Evolutionary conservation across 2,113 vertebrate species (phyloP), one percentile per base, ranked within the genome.

Genomic region (Salvelinus namaycush): DNA sequence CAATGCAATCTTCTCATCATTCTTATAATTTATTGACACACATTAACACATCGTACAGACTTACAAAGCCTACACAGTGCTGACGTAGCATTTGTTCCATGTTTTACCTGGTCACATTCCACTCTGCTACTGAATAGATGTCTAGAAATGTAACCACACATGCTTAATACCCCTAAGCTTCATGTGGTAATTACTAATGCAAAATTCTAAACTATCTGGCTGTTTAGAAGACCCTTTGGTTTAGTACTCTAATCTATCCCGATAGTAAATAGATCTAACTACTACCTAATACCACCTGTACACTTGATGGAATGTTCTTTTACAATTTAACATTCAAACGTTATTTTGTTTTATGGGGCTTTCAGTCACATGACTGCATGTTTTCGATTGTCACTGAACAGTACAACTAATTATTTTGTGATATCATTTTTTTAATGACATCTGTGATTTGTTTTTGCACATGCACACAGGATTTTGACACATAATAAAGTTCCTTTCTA

Each of bases 71-170:
- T 65, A 22, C 26, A 65, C 62, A 65, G 22, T 65, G 22, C 22
- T 18, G 13, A 1, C 11, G 62, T 26, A 14, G 31, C 24, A 13
- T 29, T 27, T 67, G 65, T 7, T 44, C 59, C 20, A 39, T n/a
- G 29, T 31, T 68, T 68, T 29, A 68, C 27, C 67, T 68, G 27
- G 16, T 68, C 67, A 68, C 67, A 68, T 68, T 68, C 29, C 67
- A 68, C 31, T 18, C 18, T 26, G n/a, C 26, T 12, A n/a, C 24
- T 67, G 65, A 29, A 29, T 16, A 29, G 24, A 67, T 29, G 65
- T 9, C 65, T n/a, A 67, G 62, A 65, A n/a, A 20, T 67, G 13
- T 31, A 29, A 26, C 65, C 29, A 29, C 13, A 65, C n/a, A 65
- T 67, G 26, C 24, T 67, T 31, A 18, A 31, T 67, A 8, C 18